Conservation (phyloP, 2,888 invertebrate species). For the Campaea margaritaria region DNA sequence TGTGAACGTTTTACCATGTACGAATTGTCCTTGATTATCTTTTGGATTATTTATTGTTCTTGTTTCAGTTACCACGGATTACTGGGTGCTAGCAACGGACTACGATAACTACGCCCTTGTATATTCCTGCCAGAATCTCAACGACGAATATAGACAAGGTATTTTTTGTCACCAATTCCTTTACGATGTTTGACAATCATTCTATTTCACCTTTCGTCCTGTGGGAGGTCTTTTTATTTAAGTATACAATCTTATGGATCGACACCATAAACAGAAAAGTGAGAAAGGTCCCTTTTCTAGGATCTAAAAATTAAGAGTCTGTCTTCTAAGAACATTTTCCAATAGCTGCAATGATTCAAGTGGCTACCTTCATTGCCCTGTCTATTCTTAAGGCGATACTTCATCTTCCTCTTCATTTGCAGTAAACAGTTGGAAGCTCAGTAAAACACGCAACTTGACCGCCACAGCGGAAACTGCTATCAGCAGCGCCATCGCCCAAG, state of each 20-base stretch:
- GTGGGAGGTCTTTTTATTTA: too few relatives aligned
- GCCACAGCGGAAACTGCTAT: conserved; percentile 47
- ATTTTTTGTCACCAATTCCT: conserved; percentile 19
- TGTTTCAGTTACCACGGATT: conserved; percentile 57
- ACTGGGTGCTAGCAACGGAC: conserved; percentile 83
- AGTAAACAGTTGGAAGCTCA: conserved; percentile 74
- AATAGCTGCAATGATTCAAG: too few relatives aligned
- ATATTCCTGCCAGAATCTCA: conserved; percentile 86
- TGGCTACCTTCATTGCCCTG: too few relatives aligned
- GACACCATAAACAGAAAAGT: too few relatives aligned
- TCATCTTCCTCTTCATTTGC: conserved; percentile 10
- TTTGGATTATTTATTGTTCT: not conserved
- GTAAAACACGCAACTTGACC: conserved; percentile 52
- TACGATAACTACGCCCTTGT: conserved; percentile 86
- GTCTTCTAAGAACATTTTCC: too few relatives aligned
- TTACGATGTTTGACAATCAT: too few relatives aligned
- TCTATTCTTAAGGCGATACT: not conserved
- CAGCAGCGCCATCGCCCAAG: conserved; percentile 47
- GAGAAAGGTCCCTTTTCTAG: too few relatives aligned
- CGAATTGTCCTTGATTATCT: too few relatives aligned
- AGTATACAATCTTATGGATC: too few relatives aligned
- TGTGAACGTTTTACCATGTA: too few relatives aligned
- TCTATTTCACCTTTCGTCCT: too few relatives aligned
- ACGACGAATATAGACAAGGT: conserved; percentile 62
- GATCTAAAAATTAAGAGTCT: too few relatives aligned